Percentiles rank a stretch among this genome's conserved stretches.
phyloP scores from a whole-genome alignment of 2,113 vertebrate genomes.

The Pristiophorus japonicus region DNA sequence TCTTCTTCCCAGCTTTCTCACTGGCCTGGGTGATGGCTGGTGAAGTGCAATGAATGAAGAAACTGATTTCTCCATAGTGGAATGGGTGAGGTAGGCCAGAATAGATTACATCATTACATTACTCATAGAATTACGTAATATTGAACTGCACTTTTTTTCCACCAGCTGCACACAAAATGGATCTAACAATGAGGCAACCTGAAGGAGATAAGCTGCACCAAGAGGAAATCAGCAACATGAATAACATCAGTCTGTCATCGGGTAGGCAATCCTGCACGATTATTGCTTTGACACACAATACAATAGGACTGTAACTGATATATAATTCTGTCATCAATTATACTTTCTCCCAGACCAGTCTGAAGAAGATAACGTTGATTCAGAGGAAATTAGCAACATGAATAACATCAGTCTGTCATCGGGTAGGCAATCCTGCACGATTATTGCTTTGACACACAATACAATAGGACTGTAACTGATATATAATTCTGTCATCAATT shows the following conservation, averaged over 20 bases:
- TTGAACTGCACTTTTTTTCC: not conserved
- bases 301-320: not conserved
- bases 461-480: not conserved
- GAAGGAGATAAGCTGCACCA: not conserved
- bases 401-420: not conserved
- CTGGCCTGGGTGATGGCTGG: not conserved
- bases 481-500: not conserved
- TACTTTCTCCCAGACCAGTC: not conserved
- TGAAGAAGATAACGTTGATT: not conserved
- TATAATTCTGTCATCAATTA: not conserved
- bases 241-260: not conserved
- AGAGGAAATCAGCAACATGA: constrained; percentile 5
- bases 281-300: not conserved
- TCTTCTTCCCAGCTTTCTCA: not conserved
- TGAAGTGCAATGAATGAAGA: not conserved
- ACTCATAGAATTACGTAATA: not conserved
- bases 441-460: not conserved
- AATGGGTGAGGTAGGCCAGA: not conserved
- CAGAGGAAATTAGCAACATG: not conserved
- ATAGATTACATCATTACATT: not conserved
- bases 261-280: not conserved
- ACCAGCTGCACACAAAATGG: not conserved
- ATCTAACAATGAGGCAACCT: not conserved
- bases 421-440: not conserved
- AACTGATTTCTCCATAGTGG: not conserved